phyloP scores from a whole-genome alignment of 2,113 vertebrate genomes.

The Edolisoma coerulescens region DNA sequence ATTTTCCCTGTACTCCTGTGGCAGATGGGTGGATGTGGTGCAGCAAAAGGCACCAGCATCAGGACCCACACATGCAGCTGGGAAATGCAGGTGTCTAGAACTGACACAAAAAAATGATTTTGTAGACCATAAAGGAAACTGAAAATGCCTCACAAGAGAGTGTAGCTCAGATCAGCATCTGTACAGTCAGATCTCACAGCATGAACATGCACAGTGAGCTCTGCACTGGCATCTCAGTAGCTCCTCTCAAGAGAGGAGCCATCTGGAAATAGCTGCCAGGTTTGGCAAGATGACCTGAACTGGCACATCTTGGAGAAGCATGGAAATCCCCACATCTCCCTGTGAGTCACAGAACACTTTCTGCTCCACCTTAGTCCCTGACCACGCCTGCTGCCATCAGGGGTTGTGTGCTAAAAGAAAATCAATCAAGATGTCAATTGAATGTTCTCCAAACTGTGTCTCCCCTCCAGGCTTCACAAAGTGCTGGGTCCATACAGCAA shows the following conservation, averaged over 20 bases:
- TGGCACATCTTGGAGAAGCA: accelerated
- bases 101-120: not conserved
- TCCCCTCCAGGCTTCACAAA: not conserved
- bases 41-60: not conserved
- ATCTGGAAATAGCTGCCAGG: not conserved
- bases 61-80: accelerated
- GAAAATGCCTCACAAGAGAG: not conserved
- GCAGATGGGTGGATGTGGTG: not conserved
- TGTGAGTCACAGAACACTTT: accelerated
- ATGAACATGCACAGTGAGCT: accelerated
- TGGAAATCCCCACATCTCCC: not conserved
- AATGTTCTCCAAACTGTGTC: not conserved
- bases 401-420: not conserved
- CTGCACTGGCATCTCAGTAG: not conserved
- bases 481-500: not conserved
- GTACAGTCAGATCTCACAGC: accelerated
- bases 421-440: not conserved
- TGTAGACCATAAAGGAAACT: not conserved
- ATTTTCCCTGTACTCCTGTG: not conserved
- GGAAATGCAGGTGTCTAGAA: not conserved
- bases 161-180: not conserved
- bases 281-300: not conserved
- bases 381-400: not conserved
- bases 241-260: not conserved
- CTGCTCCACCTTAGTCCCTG: not conserved